These are phyloP conservation scores for Lithophane socia DNA, from an alignment of 2,888 invertebrate genomes.

Conservation along the genomic window DNA sequence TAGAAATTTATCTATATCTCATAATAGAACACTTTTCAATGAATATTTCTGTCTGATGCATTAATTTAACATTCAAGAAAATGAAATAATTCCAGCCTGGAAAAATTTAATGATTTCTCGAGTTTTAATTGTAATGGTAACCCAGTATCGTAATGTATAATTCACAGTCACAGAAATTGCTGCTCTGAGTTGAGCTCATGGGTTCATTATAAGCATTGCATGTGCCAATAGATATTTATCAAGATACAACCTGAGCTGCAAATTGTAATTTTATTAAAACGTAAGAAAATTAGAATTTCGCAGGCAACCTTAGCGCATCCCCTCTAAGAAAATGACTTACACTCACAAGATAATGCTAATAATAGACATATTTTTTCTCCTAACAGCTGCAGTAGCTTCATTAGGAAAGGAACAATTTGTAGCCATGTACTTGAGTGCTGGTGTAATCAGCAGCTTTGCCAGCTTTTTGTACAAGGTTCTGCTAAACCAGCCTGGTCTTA, in stretches of 20 bases:
- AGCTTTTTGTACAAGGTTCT: conserved; percentile 95
- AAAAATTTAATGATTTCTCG: not conserved
- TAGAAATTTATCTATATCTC: not conserved
- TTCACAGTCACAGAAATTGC: not conserved
- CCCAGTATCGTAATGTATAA: not conserved
- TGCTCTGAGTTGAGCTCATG: not conserved
- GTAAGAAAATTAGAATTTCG: too few relatives aligned
- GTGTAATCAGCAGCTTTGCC: conserved; percentile 95
- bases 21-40: not conserved
- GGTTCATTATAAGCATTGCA: not conserved
- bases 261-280: too few relatives aligned
- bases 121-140: not conserved
- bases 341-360: not conserved
- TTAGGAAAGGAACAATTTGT: conserved; percentile 98
- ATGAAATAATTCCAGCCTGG: not conserved
- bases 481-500: conserved; percentile 93
- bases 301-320: too few relatives aligned
- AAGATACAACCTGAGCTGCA: too few relatives aligned
- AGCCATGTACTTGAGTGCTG: conserved; percentile 97
- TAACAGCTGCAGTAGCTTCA: conserved; percentile 92
- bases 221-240: too few relatives aligned
- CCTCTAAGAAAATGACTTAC: not conserved
- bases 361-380: conserved; percentile 57
- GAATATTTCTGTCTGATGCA: not conserved
- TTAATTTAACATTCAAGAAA: not conserved